phyloP scores from a whole-genome alignment of 2,797 vertebrate species.

The Sebastes nivosus region DNA sequence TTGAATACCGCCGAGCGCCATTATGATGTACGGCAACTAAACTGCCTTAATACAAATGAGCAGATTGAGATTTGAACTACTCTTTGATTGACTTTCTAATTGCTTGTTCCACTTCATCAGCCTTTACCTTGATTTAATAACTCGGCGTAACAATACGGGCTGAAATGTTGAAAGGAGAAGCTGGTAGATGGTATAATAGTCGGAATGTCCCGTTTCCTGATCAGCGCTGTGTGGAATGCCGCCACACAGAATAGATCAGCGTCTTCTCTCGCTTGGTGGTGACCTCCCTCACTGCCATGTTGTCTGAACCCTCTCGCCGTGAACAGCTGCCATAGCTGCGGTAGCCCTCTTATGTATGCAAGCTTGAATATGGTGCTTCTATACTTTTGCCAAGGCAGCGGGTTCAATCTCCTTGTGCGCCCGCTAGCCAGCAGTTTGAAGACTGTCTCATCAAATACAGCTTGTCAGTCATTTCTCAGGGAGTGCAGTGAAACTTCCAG shows the following conservation, averaged over 20 bases:
- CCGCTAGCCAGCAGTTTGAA: neutral
- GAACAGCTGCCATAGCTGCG: slow-evolving; percentile 20
- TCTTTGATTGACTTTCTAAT: slow-evolving; percentile 63
- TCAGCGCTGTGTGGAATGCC: neutral
- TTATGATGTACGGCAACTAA: slow-evolving; percentile 28
- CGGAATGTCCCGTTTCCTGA: neutral
- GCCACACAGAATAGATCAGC: neutral
- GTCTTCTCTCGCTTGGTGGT: neutral
- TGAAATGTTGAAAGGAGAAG: slow-evolving; percentile 21
- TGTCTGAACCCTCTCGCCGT: neutral
- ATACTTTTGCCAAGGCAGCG: slow-evolving; percentile 28
- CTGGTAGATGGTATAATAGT: neutral
- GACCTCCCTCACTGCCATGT: slow-evolving; percentile 12
- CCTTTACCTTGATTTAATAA: slow-evolving; percentile 59
- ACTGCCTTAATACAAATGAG: slow-evolving; percentile 44
- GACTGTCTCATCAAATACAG: neutral
- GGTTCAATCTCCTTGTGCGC: neutral
- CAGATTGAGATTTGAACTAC: slow-evolving; percentile 44
- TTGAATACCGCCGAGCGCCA: slow-evolving; percentile 11
- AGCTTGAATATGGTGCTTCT: slow-evolving; percentile 12
- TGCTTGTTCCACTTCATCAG: slow-evolving; percentile 59
- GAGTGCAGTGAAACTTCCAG: neutral
- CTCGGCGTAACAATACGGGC: slow-evolving; percentile 33
- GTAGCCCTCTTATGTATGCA: slow-evolving; percentile 6
- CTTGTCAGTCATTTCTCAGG: neutral